Evolutionary conservation across 2,797 vertebrate species (phyloP).

Genomic region (Peromyscus melanophrys): DNA sequence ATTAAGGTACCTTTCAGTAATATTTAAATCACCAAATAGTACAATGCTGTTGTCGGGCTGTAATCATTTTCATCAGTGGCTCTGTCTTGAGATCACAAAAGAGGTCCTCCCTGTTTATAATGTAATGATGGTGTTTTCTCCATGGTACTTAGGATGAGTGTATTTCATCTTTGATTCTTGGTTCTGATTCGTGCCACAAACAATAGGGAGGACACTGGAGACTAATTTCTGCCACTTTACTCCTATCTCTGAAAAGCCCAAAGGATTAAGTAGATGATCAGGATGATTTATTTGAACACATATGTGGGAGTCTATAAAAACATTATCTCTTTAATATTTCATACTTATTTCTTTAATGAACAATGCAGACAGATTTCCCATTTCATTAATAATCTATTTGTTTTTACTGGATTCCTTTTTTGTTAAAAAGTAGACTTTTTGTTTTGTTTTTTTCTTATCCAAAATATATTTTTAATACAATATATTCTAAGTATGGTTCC

Average conservation of each 20-base stretch:
- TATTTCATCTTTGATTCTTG: conserved; percentile 63
- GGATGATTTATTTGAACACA: conserved; percentile 52
- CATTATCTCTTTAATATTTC: conserved; percentile 29
- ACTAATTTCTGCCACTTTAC: conserved; percentile 74
- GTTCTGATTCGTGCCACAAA: conserved; percentile 54
- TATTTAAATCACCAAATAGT: conserved; percentile 67
- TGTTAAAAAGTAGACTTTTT: neutral
- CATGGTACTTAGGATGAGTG: conserved; percentile 39
- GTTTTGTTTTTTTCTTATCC: neutral
- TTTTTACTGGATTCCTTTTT: neutral
- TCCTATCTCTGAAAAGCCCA: conserved; percentile 37
- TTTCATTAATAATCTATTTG: conserved; percentile 5
- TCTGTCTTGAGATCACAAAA: conserved; percentile 61
- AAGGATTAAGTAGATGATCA: conserved; percentile 43
- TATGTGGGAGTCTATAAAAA: conserved; percentile 7
- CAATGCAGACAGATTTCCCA: neutral
- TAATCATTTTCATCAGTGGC: conserved; percentile 65
- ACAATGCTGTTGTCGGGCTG: conserved; percentile 65
- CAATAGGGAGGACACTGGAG: conserved; percentile 60
- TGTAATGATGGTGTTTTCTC: neutral
- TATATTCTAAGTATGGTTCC: neutral
- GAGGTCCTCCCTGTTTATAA: neutral
- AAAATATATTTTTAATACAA: neutral
- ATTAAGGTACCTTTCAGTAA: conserved; percentile 64
- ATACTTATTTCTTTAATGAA: neutral